phyloP scores from a whole-genome alignment of 1,140 invertebrate genomes.

The Mycetomoellerius zeteki region DNA sequence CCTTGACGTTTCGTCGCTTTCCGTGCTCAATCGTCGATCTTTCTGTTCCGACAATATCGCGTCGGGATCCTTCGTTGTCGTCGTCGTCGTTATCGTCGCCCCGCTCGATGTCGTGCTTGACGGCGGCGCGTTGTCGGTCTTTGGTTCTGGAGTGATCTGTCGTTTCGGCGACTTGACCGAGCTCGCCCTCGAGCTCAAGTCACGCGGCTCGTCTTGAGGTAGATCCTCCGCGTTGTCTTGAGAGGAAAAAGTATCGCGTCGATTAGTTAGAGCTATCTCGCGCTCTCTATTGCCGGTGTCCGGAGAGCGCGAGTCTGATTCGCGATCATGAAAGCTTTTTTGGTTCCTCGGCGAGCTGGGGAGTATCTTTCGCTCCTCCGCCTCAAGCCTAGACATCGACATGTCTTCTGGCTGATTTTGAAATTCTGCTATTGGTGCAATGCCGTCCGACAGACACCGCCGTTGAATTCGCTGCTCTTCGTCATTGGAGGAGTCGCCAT shows the following conservation, averaged over 20 bases:
- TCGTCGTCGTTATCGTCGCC: conserved; percentile 48
- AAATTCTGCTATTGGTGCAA: conserved; percentile 81
- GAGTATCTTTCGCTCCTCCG: conserved; percentile 79
- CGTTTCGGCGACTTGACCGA: conserved; percentile 79
- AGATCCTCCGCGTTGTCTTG: conserved; percentile 69
- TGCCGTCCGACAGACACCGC: conserved; percentile 57
- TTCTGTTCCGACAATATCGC: conserved; percentile 37
- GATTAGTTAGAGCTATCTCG: conserved; percentile 1
- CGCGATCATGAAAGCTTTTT: conserved; percentile 63
- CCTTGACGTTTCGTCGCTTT: conserved; percentile 57
- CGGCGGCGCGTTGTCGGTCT: conserved; percentile 69
- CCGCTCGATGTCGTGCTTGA: conserved; percentile 39
- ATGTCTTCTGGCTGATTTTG: conserved; percentile 88
- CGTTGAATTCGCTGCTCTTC: conserved; percentile 75
- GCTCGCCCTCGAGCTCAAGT: conserved; percentile 84
- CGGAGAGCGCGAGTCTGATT: conserved; percentile 72
- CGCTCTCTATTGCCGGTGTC: conserved; percentile 64
- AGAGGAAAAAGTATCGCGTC: conserved; percentile 45
- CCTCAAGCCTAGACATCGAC: conserved; percentile 87
- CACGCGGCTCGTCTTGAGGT: conserved; percentile 82
- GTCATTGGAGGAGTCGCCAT: conserved; percentile 90
- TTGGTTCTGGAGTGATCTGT: conserved; percentile 79
- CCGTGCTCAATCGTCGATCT: conserved; percentile 50
- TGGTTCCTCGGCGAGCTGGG: conserved; percentile 74
- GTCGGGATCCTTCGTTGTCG: conserved; percentile 18